Evolutionary conservation across 2,113 vertebrate species (phyloP), one percentile per base, ranked within the genome.

Genomic region (Peucedramus taeniatus): DNA sequence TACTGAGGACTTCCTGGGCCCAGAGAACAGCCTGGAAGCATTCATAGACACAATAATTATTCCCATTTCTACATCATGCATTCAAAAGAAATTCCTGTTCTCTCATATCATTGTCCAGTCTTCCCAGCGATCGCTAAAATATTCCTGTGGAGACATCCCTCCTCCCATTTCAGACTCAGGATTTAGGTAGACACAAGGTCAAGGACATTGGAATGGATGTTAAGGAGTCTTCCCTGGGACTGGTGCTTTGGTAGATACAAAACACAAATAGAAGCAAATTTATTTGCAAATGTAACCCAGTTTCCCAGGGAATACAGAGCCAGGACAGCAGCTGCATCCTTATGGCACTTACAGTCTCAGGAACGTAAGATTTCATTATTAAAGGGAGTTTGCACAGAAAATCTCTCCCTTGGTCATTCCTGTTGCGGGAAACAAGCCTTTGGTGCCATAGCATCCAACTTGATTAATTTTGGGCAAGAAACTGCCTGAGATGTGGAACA

Each of bases 331-430:
- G 33, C 78, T 85, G 57, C n/a, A 37, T 45, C 60, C n/a, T 35
- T 44, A 3, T 31, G 27, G 54, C 47, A 12, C 33, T 27, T 42
- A n/a, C 30, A 54, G 35, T 1, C 37, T 37, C 42, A 57, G 54
- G 45, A 77, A 37, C 1, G 0, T 2, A 8, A 26, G 37, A 22
- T 26, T 53, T 57, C 37, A 6, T 2, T 4, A 31, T 12, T 17
- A 57, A 74, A 83, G 12, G 13, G 30, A 6, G 5, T 18, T 95
- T 91, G 16, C 47, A 18, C 11, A 51, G 44, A 24, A 82, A 49
- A 49, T 10, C 21, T 78, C 44, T 51, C 60, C 15, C 13, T 15
- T 40, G 12, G 37, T 44, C 50, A 28, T 27, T 26, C 28, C 65
- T 33, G 11, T 7, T 50, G 23, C 28, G 70, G 74, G 44, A 63